phyloP scores from a whole-genome alignment of 2,113 vertebrate species.

The Aspidoscelis tigris region DNA sequence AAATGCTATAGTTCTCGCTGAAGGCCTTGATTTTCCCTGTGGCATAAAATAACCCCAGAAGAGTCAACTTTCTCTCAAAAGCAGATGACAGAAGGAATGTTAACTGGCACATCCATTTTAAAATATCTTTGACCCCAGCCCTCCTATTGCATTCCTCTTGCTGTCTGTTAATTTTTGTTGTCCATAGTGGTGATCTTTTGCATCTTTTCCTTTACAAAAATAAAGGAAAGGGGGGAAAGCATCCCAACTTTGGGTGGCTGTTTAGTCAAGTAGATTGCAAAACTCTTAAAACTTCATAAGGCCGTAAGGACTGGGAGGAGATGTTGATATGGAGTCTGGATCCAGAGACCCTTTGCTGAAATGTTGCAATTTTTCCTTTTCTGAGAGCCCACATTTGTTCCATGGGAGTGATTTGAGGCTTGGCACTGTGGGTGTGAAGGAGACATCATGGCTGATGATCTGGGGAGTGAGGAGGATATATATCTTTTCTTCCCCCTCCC shows the following conservation, averaged over 20 bases:
- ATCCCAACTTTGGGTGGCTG: neutral
- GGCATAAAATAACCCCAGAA: neutral
- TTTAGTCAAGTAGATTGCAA: neutral
- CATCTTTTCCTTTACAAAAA: neutral
- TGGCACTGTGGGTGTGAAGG: no score
- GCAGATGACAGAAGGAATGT: neutral
- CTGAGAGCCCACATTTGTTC: no score
- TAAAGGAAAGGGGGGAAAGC: neutral
- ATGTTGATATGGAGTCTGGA: neutral
- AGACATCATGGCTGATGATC: no score
- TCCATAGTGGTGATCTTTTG: neutral
- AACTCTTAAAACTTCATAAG: no score
- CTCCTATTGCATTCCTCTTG: neutral
- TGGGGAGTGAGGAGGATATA: no score
- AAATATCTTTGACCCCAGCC: neutral
- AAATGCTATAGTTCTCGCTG: neutral
- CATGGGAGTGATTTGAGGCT: no score
- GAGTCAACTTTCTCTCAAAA: neutral
- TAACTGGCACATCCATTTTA: no score
- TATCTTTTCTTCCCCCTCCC: no score
- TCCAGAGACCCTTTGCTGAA: no score
- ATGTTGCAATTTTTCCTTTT: no score
- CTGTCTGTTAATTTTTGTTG: neutral
- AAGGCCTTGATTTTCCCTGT: neutral
- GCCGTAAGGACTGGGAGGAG: neutral